phyloP scores from a whole-genome alignment of 1,140 invertebrate species.

The Heliconius nattereri region DNA sequence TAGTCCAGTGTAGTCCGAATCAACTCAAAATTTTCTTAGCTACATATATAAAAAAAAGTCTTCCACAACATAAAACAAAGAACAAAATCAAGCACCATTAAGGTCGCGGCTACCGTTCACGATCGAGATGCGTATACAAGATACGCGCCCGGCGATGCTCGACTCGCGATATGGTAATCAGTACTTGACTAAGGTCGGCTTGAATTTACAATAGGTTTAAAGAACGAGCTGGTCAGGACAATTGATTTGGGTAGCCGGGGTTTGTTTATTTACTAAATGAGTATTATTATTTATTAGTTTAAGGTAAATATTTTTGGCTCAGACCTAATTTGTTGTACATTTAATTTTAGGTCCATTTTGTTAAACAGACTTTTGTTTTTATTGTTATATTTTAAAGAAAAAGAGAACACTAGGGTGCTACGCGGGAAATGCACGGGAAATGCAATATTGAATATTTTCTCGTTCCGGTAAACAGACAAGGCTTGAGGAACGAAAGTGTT shows the following conservation, averaged over 20 bases:
- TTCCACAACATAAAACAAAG: not conserved
- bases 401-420: too few species aligned
- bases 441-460: too few species aligned
- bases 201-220: constrained; percentile 45
- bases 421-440: too few species aligned
- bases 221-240: not conserved
- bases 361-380: too few species aligned
- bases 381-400: too few species aligned
- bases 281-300: too few species aligned
- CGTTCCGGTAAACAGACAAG: too few species aligned
- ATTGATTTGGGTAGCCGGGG: not conserved
- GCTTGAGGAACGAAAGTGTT: too few species aligned
- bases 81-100: not conserved
- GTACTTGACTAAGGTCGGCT: constrained; percentile 37
- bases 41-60: not conserved
- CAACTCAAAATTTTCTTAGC: not conserved
- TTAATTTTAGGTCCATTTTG: too few species aligned
- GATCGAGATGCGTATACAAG: constrained; percentile 57
- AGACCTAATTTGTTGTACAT: too few species aligned
- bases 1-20: too few species aligned
- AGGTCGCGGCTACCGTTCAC: constrained; percentile 41
- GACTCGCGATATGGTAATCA: constrained; percentile 63
- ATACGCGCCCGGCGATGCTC: constrained; percentile 57
- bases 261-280: not conserved
- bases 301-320: too few species aligned